phyloP scores from a whole-genome alignment of 2,888 invertebrate genomes.

The Electrophaes corylata region DNA sequence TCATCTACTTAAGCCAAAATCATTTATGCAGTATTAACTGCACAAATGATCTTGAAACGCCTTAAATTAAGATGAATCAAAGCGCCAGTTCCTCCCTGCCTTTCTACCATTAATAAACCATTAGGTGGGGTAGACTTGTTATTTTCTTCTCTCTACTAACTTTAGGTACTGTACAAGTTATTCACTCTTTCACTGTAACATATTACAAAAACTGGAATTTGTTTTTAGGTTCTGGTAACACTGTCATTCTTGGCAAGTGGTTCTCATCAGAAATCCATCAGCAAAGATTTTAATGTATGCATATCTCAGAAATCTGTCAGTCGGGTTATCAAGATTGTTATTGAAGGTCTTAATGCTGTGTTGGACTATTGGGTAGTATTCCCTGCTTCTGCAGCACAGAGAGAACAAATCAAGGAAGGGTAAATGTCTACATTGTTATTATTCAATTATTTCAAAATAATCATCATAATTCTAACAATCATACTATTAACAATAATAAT shows the following conservation, averaged over 20 bases:
- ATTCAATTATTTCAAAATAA: too few relatives aligned
- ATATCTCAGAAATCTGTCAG: slow-evolving; percentile 67
- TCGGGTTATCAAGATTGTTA: slow-evolving; percentile 57
- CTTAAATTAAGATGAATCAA: too few relatives aligned
- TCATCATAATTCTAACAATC: too few relatives aligned
- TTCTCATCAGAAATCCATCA: slow-evolving; percentile 60
- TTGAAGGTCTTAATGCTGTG: slow-evolving; percentile 60
- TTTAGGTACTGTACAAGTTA: too few relatives aligned
- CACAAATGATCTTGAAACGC: too few relatives aligned
- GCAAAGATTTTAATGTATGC: slow-evolving; percentile 60
- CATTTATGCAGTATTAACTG: too few relatives aligned
- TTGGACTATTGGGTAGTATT: slow-evolving; percentile 57
- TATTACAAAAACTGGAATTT: neutral
- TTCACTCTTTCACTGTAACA: neutral
- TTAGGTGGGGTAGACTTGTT: too few relatives aligned
- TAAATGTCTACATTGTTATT: slow-evolving; percentile 30
- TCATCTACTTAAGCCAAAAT: too few relatives aligned
- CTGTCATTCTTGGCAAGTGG: slow-evolving; percentile 61
- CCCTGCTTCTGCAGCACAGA: slow-evolving; percentile 50
- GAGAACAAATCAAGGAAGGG: slow-evolving; percentile 61
- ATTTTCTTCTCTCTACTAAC: too few relatives aligned
- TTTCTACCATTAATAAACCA: too few relatives aligned
- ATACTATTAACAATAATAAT: too few relatives aligned
- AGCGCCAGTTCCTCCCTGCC: too few relatives aligned
- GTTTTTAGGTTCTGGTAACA: slow-evolving; percentile 56